Evolutionary conservation across 92 coral and sea anemone genomes (phyloP), one percentile per base, ranked within the genome.

Genomic region (Metridium senile): DNA sequence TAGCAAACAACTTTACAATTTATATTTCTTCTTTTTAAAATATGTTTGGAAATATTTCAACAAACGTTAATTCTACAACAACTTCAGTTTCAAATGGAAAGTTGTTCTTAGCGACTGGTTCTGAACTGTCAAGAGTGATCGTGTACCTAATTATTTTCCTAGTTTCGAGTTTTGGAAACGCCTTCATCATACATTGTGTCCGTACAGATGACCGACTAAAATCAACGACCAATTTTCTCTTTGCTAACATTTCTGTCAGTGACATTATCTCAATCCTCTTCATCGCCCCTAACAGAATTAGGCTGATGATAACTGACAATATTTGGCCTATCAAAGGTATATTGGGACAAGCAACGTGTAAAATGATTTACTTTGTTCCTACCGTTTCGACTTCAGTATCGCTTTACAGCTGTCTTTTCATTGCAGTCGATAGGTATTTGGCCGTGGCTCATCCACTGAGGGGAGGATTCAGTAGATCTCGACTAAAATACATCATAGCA

Each of bases 191-290:
- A 29, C 10, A 19, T 16, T 11, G 2, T 23, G 43, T 63, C 23
- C 28, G 20, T 39, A 63, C 26, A 31, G 45, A 63, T 21, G 20
- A 63, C 1, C 69, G 45, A 30, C 45, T 63, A 21, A 68, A 43
- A 35, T 33, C 28, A 33, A 39, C 53, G 1, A 68, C 56, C 11
- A 34, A 68, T 19, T 20, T 68, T 43, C 34, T 68, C 49, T 29
- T 68, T 53, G 72, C 72, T 4, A 68, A 43, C 72, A 34, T 68
- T 29, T 53, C 72, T 2, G 72, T 68, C 57, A 68, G 72, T 43
- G 72, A 68, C 33, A 1, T 68, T 43, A 39, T 68, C 18, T 0
- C 8, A 1, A 34, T 46, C 8, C 3, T 68, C 7, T 9, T 65
- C 16, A 1, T 17, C 1, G 49, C 31, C 23, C 70, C 70, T 10